A percentile compares a stretch with the other conserved stretches of the same genome.
phyloP scores from a whole-genome alignment of 2,797 vertebrate genomes.

The Myripristis jacobus region DNA sequence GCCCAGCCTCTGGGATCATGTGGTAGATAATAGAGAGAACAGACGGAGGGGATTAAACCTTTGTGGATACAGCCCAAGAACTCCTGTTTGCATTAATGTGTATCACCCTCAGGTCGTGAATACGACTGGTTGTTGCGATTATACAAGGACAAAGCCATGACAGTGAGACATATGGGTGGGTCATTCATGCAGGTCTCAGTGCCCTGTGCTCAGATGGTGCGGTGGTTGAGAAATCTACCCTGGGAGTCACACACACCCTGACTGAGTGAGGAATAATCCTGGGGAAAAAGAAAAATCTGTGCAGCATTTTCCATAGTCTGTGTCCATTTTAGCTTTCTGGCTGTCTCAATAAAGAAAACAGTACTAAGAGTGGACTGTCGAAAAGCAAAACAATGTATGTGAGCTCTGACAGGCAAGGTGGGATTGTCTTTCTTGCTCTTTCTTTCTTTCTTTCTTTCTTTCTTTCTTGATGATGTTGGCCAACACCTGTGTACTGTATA shows the following conservation, averaged over 20 bases:
- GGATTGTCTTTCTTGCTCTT: too few species aligned
- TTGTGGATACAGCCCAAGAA: conserved; percentile 42
- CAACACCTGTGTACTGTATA: too few species aligned
- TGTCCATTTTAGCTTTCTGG: background rate
- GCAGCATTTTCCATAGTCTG: background rate
- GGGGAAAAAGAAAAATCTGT: background rate
- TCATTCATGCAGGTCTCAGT: conserved; percentile 14
- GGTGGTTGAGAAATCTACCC: background rate
- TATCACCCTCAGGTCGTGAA: conserved; percentile 20
- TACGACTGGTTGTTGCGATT: conserved; percentile 19
- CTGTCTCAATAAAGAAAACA: too few species aligned
- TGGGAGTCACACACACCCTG: background rate
- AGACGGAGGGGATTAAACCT: conserved; percentile 55
- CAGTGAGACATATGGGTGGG: conserved; percentile 17
- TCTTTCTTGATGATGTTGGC: too few species aligned
- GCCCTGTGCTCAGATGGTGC: conserved; percentile 19
- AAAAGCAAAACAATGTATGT: too few species aligned
- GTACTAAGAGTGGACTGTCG: too few species aligned
- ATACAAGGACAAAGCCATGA: conserved; percentile 17
- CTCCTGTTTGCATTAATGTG: conserved; percentile 52
- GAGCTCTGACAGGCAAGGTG: too few species aligned
- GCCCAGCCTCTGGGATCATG: conserved; percentile 29
- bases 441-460: too few species aligned
- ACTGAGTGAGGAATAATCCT: conserved; percentile 8
- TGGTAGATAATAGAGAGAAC: conserved; percentile 47